phyloP scores from a whole-genome alignment of 1,140 invertebrate species.

The Bombyx mori region ASM3026992v2 NC_085109.1:11509501-11510000 shows the following conservation, averaged over 20 bases:
- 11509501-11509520: too few relatives aligned
- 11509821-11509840: constrained; percentile 33
- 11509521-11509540: too few relatives aligned
- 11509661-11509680: background rate
- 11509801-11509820: constrained; percentile 59
- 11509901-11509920: background rate
- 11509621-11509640: too few relatives aligned
- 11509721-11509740: constrained; percentile 68
- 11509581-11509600: too few relatives aligned
- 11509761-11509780: constrained; percentile 68
- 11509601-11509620: too few relatives aligned
- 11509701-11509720: constrained; percentile 19
- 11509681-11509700: too few relatives aligned
- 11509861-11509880: constrained; percentile 20
- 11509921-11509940: too few relatives aligned
- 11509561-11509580: too few relatives aligned
- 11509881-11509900: background rate
- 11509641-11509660: background rate
- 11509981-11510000: too few relatives aligned
- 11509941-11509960: too few relatives aligned
- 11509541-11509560: too few relatives aligned
- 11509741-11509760: constrained; percentile 61
- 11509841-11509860: constrained; percentile 37
- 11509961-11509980: too few relatives aligned
- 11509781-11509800: constrained; percentile 55